Evolutionary conservation across 2,797 vertebrate species (phyloP), one percentile per base, ranked within the genome.

Genomic region (Amniataba percoides): DNA sequence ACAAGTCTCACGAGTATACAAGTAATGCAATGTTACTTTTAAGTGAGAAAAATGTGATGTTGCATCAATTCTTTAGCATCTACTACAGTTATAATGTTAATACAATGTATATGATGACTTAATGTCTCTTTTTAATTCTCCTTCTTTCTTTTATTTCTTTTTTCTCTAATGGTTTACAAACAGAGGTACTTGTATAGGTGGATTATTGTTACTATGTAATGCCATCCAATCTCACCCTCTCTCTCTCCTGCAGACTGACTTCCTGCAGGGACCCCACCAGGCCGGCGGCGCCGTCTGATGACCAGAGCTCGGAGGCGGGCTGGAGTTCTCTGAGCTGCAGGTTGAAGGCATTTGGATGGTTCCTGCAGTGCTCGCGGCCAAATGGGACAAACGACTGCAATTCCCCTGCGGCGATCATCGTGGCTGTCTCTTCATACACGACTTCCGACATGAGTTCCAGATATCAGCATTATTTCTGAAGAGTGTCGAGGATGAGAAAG

Each of bases 391-490:
- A 99, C 95, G 97, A 96, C 96, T 99, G 97, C 97, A 97, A 96
- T 96, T 99, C 97, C 95, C 97, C 96, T 94, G 97, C 97, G 95
- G 98, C 97, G 91, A 99, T 99, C 98, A 99, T 99, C 88, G 96
- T 97, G 96, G 96, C 97, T 97, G 96, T 97, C 96, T 99, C 97
- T 97, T 99, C 98, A 99, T 95, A 97, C 95, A 97, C 95, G 96
- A 94, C 93, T 90, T 98, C 97, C 98, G 98, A 99, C 98, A 99
- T 99, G 97, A 97, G 97, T 97, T 96, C 96, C 96, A 96, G 96
- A 97, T 99, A 98, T 99, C 98, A 97, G 97, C 98, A 99, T 99
- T 98, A 99, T 99, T 98, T 97, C 97, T 96, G 87, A 4, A 52
- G 40, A 62, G 19, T 68, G 27, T 0, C 6, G 2, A 2, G 9